Evolutionary conservation across 2,888 invertebrate genomes (phyloP).

Genomic region (Formica aserva): DNA sequence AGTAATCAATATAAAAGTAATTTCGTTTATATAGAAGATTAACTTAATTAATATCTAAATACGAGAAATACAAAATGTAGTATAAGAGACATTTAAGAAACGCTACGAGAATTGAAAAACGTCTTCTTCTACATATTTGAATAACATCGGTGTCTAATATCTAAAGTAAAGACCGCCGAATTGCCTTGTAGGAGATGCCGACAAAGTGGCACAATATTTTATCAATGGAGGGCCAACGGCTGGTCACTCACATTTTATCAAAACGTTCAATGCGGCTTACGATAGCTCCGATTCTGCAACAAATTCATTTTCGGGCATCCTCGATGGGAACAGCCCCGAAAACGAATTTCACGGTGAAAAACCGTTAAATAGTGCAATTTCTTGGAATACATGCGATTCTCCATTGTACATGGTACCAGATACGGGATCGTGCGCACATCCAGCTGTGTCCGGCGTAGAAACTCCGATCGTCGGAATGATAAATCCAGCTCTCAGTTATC

Average conservation of each 20-base stretch:
- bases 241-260: slow-evolving; percentile 66
- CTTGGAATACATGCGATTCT: slow-evolving; percentile 13
- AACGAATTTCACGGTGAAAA: background rate
- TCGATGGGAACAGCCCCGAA: slow-evolving; percentile 30
- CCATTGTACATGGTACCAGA: slow-evolving; percentile 26
- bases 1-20: background rate
- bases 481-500: slow-evolving; percentile 6
- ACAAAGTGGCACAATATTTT: slow-evolving; percentile 80
- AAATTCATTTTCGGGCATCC: slow-evolving; percentile 22
- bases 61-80: background rate
- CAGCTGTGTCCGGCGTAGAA: background rate
- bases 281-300: slow-evolving; percentile 29
- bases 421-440: background rate
- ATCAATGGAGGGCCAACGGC: slow-evolving; percentile 74
- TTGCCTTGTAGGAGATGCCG: slow-evolving; percentile 74
- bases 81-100: background rate
- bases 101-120: background rate
- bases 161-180: slow-evolving; percentile 10
- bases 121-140: background rate
- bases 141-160: background rate
- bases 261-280: slow-evolving; percentile 29
- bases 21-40: background rate
- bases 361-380: slow-evolving; percentile 9
- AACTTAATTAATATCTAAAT: background rate
- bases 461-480: background rate